These are phyloP conservation scores for Phengaris arion DNA, from an alignment of 2,888 invertebrate genomes.

Conservation along the genomic window DNA sequence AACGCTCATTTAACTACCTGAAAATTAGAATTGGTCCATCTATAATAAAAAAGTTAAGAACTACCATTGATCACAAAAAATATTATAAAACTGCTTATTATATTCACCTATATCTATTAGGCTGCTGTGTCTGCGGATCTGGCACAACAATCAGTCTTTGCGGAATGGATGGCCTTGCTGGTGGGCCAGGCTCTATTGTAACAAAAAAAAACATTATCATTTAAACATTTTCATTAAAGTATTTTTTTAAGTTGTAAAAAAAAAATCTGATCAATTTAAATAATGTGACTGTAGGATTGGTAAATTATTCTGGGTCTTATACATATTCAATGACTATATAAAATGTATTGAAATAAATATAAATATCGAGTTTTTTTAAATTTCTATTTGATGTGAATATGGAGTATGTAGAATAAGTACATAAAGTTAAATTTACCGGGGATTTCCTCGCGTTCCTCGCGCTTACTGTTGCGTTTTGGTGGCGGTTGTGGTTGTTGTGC, in stretches of 20 bases:
- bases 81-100: background rate
- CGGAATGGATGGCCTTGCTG: constrained; percentile 92
- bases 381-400: background rate
- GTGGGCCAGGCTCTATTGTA: constrained; percentile 88
- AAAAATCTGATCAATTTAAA: no score
- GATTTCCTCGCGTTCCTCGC: constrained; percentile 81
- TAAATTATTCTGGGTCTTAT: no score
- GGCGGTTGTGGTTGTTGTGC: constrained; percentile 81
- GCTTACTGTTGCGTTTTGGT: constrained; percentile 79
- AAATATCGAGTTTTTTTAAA: no score
- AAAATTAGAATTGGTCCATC: no score
- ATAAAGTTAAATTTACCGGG: constrained; percentile 60
- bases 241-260: background rate
- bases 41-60: no score
- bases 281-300: no score
- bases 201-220: constrained; percentile 26
- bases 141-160: constrained; percentile 95
- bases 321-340: no score
- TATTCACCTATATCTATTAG: constrained; percentile 80
- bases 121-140: constrained; percentile 89
- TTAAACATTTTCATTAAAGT: no score
- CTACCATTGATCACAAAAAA: no score
- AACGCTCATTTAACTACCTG: background rate
- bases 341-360: background rate
- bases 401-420: background rate